phyloP scores from a whole-genome alignment of 2,888 invertebrate genomes.

The Tenthredo livida region DNA sequence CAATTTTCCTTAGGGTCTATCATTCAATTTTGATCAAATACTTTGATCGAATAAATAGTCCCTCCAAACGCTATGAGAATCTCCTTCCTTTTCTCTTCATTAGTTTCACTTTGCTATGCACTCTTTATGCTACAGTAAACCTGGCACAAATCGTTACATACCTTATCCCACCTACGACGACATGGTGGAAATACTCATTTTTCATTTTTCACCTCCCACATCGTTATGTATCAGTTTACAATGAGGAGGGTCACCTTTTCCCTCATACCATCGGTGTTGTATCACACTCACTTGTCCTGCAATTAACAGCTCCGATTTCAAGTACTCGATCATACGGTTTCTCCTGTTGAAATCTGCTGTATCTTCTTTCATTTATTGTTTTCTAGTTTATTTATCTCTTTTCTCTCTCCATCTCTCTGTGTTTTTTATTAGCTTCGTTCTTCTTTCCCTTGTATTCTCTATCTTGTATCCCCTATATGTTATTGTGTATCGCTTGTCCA shows the following conservation, averaged over 20 bases:
- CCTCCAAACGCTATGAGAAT: neutral
- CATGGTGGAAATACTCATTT: neutral
- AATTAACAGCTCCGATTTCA: conserved; percentile 40
- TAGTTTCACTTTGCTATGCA: neutral
- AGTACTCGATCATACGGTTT: neutral
- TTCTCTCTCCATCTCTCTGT: neutral
- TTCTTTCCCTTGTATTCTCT: too few relatives aligned
- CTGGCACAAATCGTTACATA: neutral
- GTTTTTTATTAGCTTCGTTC: too few relatives aligned
- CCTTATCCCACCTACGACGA: neutral
- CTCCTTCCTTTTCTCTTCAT: neutral
- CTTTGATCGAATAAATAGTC: neutral
- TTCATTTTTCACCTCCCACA: neutral
- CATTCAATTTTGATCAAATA: too few relatives aligned
- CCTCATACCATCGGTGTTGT: conserved; percentile 5
- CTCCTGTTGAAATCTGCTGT: neutral
- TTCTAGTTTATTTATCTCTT: neutral
- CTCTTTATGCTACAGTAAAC: neutral
- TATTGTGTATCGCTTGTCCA: too few relatives aligned
- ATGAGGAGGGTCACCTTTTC: neutral
- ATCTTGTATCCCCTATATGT: too few relatives aligned
- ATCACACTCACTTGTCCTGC: conserved; percentile 26
- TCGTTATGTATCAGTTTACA: conserved; percentile 33
- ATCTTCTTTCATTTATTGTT: neutral
- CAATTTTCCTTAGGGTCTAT: too few relatives aligned